Conservation (phyloP, 2,888 invertebrate genomes). For the Epistrophe eligans region DNA sequence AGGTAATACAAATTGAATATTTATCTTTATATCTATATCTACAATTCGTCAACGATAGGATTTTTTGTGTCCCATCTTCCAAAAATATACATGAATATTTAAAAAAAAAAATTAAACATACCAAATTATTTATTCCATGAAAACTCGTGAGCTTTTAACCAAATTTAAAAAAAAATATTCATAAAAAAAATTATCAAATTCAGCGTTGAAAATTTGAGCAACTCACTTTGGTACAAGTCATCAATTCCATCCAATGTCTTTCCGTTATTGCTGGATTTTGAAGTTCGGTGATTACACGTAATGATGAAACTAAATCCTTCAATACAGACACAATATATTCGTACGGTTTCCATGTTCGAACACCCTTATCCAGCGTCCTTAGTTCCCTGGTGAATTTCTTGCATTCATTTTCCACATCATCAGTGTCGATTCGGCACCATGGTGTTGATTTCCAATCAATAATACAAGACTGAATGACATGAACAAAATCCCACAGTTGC, state of each 20-base stretch:
- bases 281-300: slow-evolving; percentile 96
- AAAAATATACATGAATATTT: not conserved
- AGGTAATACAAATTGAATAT: no score
- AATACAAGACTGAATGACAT: slow-evolving; percentile 92
- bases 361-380: slow-evolving; percentile 92
- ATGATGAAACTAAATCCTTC: slow-evolving; percentile 96
- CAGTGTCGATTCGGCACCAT: slow-evolving; percentile 97
- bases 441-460: slow-evolving; percentile 97
- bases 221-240: slow-evolving; percentile 94
- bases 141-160: slow-evolving; percentile 77
- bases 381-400: slow-evolving; percentile 96
- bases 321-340: slow-evolving; percentile 91
- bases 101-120: slow-evolving; percentile 69
- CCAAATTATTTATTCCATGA: slow-evolving; percentile 78
- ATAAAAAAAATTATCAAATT: not conserved
- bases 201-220: slow-evolving; percentile 13
- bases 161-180: not conserved
- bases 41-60: no score
- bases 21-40: no score
- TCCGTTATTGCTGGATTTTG: slow-evolving; percentile 98
- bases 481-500: slow-evolving; percentile 96
- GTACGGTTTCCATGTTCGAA: slow-evolving; percentile 92
- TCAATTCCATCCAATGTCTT: slow-evolving; percentile 97
- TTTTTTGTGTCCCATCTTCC: no score
- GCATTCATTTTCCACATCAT: slow-evolving; percentile 97